Base-by-base conservation (phyloP, 1,140 invertebrate genomes). In the Drosophila varians region DNA sequence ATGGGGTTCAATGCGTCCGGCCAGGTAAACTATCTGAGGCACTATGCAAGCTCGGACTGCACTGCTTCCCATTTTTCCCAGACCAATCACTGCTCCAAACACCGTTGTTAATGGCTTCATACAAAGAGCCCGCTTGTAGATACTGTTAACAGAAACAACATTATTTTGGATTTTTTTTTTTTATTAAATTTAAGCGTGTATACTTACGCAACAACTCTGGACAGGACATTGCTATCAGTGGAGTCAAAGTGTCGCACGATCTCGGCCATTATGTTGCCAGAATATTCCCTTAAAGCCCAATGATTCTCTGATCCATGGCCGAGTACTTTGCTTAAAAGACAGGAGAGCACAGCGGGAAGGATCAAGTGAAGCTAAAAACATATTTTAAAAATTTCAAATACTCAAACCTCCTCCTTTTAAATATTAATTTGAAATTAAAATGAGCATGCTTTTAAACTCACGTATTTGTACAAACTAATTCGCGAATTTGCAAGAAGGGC, bases 211-310 rank as follows among this genome's bases (percentile, higher is more conserved):
- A 79, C 40, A 14, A 79, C 54, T 40, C 76, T 46, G 18, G 48
- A 5, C 19, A 79, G 11, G 3, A 79, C 25, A 11, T 0, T 40
- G 11, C 25, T 71, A 12, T 56, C 16, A 1, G 6, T 6, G 11
- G 4, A 18, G 6, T 49, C 9, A 3, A 43, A 74, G 11, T 21
- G 21, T 5, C 46, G 56, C 0, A 79, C 34, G 18, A 79, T 51
- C 0, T 74, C 51, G 9, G 54, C 26, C 1, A 60, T 52, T n/a
- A 79, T 60, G 18, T 58, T 79, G 6, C 70, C 57, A 0, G 64
- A 26, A 26, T 56, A 79, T n/a, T 79, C 76, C 1, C 76, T 60
- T 12, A 74, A 31, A 0, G 57, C 25, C 76, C 76, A 79, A 21
- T 79, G 76, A 21, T 71, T 25, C 9, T 45, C 40, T 3, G 5